Base-by-base conservation (phyloP, 2,797 vertebrate genomes). In the Phalloptychus januarius region DNA sequence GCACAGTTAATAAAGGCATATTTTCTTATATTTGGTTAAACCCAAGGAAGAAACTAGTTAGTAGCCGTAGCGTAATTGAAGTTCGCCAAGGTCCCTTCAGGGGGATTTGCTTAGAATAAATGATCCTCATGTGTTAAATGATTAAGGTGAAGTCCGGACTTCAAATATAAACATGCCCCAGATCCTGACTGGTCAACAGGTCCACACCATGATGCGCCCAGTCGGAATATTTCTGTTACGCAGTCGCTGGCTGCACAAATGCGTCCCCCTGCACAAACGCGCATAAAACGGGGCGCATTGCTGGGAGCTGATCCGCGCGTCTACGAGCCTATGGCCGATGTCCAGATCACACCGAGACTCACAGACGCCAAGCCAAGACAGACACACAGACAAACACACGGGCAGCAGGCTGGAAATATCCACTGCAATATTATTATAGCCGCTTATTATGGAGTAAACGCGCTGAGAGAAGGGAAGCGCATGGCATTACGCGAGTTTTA, bases 311-410 rank as follows among this genome's bases (percentile, higher is more conserved):
- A 56, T 46, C 52, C 45, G 88, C 72, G 83, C 85, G 73, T 74
- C 87, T 45, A 71, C 77, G 85, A 83, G 83, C 61, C 83, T 28
- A 86, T 93, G 93, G 91, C 91, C 81, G 36, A 69, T 48, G 86
- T 89, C 92, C 93, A 93, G 91, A 86, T 83, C 86, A 89, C 88
- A 80, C 72, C 83, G 91, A 95, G 94, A 96, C 95, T 90, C 5
- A 12, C 16, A 83, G 95, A 95, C 94, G 95, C 94, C 95, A 92
- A 87, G 76, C 83, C 84, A 84, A 84, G 54, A 76, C 82, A 72
- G 15, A 83, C 83, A 79, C 52, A 80, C 40, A 80, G 2, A 81
- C 79, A 78, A 1, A 78, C 48, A 79, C 5, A 76, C 74, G 79
- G 52, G 78, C 76, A 82, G 84, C 84, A 85, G 81, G 83, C 85